Evolutionary conservation across 2,797 vertebrate species (phyloP), one percentile per base, ranked within the genome.

Genomic region (Stomatorhinus walkeri): DNA sequence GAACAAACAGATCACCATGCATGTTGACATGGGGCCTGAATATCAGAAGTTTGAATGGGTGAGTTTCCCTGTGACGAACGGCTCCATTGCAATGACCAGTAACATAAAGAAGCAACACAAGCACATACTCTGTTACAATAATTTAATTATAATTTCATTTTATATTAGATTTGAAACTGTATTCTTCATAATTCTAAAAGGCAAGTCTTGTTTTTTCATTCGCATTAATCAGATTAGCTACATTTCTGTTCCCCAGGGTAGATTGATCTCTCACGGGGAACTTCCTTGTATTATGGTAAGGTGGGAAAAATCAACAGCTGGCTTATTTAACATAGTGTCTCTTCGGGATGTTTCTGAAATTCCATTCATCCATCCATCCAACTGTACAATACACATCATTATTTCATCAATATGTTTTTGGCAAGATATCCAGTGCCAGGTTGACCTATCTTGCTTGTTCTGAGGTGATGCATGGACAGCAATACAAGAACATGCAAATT

Each of bases 1-100:
- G 24, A 54, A 32, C 49, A 36, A 87, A 87, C 49, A 56, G 51
- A 84, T 56, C 52, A 40, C 52, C 85, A 54, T 83, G 46, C 49
- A 2, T 56, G 85, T 8, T 56, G 9, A 12, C 52, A 12, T 19
- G 28, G 16, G 14, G 4, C 85, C 12, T 4, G 52, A 10, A 90
- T 91, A 92, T 89, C 90, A 90, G 89, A 89, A 83, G 89, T 90
- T 88, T 86, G 91, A 92, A 87, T 89, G 88, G 85, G 89, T 91
- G 88, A 88, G 90, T 91, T 90, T 89, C 87, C 76, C 90, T 61
- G 64, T 61, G n/a, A 85, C 64, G 85, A 46, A 56, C 89, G 68
- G 59, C 87, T 56, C 51, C 88, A 85, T 90, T 90, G 90, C 91
- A 91, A 90, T 91, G 88, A 88, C 48, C 43, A 87, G 76, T 84